These are phyloP conservation scores for Mesorhabditis belari DNA, from an alignment of 2,888 invertebrate species.

Conservation along the genomic window DNA sequence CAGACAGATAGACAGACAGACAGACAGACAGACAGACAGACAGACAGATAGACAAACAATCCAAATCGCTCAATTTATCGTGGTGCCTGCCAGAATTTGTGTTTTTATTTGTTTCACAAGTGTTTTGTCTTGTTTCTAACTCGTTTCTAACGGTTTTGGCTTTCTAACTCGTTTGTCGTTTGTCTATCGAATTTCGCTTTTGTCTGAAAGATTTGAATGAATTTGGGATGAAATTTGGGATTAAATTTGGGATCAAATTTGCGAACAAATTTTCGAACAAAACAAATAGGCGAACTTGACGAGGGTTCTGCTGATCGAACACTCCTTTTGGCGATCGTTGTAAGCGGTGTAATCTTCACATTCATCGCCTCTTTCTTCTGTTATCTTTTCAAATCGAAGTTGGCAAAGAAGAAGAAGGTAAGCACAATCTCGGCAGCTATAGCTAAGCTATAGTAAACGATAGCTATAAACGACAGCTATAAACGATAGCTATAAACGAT, in stretches of 20 bases:
- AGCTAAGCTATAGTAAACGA: constrained; percentile 6
- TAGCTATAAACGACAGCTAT: constrained; percentile 27
- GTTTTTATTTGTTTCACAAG: no score
- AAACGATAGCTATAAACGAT: constrained; percentile 19
- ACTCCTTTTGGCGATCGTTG: constrained; percentile 38
- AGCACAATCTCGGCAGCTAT: constrained; percentile 13
- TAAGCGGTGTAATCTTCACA: constrained; percentile 45
- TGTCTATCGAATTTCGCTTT: constrained; percentile 5
- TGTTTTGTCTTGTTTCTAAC: no score
- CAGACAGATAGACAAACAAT: no score
- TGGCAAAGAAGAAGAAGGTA: constrained; percentile 38
- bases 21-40: no score
- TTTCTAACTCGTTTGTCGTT: constrained; percentile 5
- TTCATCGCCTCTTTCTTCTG: constrained; percentile 46
- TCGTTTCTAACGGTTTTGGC: no score
- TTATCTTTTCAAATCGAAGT: constrained; percentile 46
- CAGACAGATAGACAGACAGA: no score
- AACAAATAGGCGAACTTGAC: constrained; percentile 34
- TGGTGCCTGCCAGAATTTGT: no score
- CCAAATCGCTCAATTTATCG: no score
- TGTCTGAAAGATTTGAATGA: background rate
- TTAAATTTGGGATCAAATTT: background rate
- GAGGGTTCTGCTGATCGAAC: constrained; percentile 40
- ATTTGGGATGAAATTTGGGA: background rate
- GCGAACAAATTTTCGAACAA: background rate